Percentiles rank a stretch among this genome's conserved stretches.
phyloP scores from a whole-genome alignment of 2,888 invertebrate genomes.

The Drosophila vallismaia region DNA sequence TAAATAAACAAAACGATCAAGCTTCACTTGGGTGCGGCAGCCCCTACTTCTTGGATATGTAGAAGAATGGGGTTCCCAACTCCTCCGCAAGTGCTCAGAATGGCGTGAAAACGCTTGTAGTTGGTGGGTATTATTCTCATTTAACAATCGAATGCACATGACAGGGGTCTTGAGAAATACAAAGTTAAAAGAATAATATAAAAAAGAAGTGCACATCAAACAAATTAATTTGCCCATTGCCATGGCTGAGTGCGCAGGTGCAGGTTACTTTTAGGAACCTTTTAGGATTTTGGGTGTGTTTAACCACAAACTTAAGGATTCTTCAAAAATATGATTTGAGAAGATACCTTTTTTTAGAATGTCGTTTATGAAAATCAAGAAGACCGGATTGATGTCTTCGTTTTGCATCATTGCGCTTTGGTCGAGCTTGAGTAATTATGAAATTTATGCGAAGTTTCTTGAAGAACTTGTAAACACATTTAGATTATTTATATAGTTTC shows the following conservation, averaged over 20 bases:
- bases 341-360: constrained; percentile 42
- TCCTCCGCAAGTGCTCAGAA: constrained; percentile 63
- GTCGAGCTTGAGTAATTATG: constrained; percentile 70
- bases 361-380: constrained; percentile 40
- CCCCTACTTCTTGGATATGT: constrained; percentile 57
- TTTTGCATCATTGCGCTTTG: constrained; percentile 58
- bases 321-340: constrained; percentile 25
- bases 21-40: constrained; percentile 55
- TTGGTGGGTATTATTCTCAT: constrained; percentile 70
- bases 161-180: neutral
- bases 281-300: constrained; percentile 23
- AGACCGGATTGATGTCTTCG: constrained; percentile 25
- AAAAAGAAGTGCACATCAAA: constrained; percentile 23
- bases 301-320: constrained; percentile 33
- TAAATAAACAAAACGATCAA: constrained; percentile 74
- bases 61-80: constrained; percentile 20
- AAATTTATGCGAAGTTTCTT: constrained; percentile 60
- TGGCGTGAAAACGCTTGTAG: constrained; percentile 79
- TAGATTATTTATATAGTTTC: constrained; percentile 47
- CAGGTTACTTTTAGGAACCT: constrained; percentile 14
- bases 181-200: neutral
- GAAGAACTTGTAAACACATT: constrained; percentile 29
- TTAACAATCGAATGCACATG: constrained; percentile 49
- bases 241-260: constrained; percentile 33
- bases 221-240: constrained; percentile 50